Percentiles rank a stretch among this genome's conserved stretches.
phyloP scores from a whole-genome alignment of 1,140 invertebrate species.

The Probaryconus sp. region DNA sequence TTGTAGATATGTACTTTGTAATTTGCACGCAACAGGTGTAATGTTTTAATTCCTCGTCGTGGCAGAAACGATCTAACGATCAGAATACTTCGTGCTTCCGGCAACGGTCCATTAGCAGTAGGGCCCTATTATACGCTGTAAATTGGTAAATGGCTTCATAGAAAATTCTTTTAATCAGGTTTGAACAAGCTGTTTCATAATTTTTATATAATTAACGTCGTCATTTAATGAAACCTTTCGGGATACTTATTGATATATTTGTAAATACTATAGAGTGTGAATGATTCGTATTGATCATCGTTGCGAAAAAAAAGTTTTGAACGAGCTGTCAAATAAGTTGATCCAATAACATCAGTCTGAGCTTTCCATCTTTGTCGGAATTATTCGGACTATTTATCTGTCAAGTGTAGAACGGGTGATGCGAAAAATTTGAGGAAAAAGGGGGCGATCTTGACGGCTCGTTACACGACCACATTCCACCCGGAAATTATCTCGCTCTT shows the following conservation, averaged over 20 bases:
- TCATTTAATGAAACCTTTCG: too few species aligned
- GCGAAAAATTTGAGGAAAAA: slow-evolving; percentile 35
- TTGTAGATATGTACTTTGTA: slow-evolving; percentile 37
- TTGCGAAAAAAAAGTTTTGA: too few species aligned
- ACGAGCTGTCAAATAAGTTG: too few species aligned
- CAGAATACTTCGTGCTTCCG: slow-evolving; percentile 31
- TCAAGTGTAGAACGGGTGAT: not conserved
- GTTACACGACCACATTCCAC: slow-evolving; percentile 30
- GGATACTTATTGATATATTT: too few species aligned
- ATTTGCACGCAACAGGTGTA: slow-evolving; percentile 57
- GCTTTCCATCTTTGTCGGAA: slow-evolving; percentile 15
- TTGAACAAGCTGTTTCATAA: too few species aligned
- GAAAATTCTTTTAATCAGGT: too few species aligned
- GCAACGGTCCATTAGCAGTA: slow-evolving; percentile 19
- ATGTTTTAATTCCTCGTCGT: slow-evolving; percentile 56
- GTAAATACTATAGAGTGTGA: too few species aligned
- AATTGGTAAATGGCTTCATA: slow-evolving; percentile 8
- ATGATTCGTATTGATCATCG: too few species aligned
- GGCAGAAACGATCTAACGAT: slow-evolving; percentile 21
- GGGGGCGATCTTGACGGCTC: slow-evolving; percentile 3
- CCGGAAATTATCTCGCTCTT: slow-evolving; percentile 39
- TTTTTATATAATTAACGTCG: too few species aligned
- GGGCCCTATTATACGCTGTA: slow-evolving; percentile 6
- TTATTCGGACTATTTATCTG: slow-evolving; percentile 11
- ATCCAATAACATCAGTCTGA: too few species aligned